phyloP scores from a whole-genome alignment of 1,140 invertebrate genomes.

The Aleiodes sp. region DNA sequence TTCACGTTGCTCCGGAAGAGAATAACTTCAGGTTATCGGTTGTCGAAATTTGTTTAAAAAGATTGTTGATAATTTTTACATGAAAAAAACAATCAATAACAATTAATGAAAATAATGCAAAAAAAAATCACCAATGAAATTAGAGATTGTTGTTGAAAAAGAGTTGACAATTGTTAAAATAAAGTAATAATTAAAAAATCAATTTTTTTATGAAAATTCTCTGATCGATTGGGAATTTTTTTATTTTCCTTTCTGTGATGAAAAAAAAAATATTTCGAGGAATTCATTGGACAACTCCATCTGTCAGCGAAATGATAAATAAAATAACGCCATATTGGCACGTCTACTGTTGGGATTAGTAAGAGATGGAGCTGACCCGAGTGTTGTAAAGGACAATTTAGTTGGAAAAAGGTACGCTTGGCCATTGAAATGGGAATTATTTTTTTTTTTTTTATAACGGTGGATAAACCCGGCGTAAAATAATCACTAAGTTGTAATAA shows the following conservation, averaged over 20 bases:
- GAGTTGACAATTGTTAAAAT: no score
- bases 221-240: no score
- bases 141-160: no score
- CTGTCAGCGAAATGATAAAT: conserved; percentile 32
- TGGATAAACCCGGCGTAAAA: conserved; percentile 7
- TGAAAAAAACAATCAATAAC: no score
- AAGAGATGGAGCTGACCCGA: conserved; percentile 38
- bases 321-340: conserved; percentile 26
- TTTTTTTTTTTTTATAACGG: conserved; percentile 10
- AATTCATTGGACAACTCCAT: conserved; percentile 29
- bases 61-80: no score
- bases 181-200: no score
- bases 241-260: no score
- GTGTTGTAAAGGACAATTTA: conserved; percentile 26
- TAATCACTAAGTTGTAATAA: not conserved
- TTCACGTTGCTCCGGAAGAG: not conserved
- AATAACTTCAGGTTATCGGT: no score
- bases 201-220: no score
- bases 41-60: no score
- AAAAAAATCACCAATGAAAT: no score
- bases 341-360: conserved; percentile 31
- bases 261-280: not conserved
- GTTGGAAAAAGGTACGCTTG: conserved; percentile 35
- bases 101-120: no score
- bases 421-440: conserved; percentile 23